These are phyloP conservation scores for Aegotheles bennettii DNA, from an alignment of 2,113 vertebrate genomes.

Conservation along the genomic window DNA sequence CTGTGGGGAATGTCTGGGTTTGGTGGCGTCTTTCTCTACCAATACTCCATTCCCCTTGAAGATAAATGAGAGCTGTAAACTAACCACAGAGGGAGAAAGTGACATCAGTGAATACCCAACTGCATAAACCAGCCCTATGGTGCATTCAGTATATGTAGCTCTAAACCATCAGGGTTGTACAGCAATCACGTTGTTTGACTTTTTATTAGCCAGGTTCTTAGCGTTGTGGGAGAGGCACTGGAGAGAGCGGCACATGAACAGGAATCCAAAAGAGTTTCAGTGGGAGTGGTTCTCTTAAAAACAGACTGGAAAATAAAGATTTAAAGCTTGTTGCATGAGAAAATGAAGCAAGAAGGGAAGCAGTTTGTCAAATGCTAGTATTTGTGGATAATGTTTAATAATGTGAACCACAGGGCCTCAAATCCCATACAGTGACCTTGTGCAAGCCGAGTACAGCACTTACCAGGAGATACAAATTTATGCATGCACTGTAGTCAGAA, in stretches of 20 bases:
- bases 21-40: neutral
- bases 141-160: neutral
- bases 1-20: neutral
- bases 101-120: neutral
- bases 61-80: neutral
- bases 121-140: neutral
- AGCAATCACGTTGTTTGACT: neutral
- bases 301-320: neutral
- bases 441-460: neutral
- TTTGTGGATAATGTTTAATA: neutral
- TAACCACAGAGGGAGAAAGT: neutral
- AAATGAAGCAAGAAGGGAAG: constrained; percentile 10
- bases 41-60: neutral
- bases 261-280: neutral
- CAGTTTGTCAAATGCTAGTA: neutral
- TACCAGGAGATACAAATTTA: neutral
- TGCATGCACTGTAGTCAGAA: neutral
- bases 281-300: neutral
- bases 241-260: neutral
- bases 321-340: neutral
- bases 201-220: neutral
- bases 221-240: neutral
- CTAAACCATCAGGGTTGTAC: neutral
- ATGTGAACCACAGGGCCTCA: neutral
- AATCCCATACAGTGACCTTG: neutral